Percentiles rank a stretch among this genome's conserved stretches.
Conservation (phyloP, 2,113 vertebrate genomes). For the Sclerurus mexicanus region DNA sequence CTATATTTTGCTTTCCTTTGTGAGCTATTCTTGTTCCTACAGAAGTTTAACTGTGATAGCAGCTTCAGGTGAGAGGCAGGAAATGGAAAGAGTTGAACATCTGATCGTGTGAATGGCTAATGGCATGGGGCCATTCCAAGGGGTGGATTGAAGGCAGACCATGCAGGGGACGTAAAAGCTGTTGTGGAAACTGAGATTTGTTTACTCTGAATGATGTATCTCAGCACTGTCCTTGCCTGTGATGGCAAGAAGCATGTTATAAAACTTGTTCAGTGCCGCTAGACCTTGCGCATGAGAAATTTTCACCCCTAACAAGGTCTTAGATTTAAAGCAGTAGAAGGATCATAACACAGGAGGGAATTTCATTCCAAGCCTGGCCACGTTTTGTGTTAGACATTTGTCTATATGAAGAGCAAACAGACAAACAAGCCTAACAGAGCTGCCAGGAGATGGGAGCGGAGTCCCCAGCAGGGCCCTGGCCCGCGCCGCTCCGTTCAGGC, state of each 20-base stretch:
- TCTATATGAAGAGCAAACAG: neutral
- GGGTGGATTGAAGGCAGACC: accelerated
- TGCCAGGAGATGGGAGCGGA: neutral
- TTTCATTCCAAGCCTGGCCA: accelerated
- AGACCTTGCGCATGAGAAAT: neutral
- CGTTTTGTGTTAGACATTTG: neutral
- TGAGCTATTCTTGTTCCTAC: neutral
- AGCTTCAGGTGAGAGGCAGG: neutral
- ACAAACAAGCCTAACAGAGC: neutral
- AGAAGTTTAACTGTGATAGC: neutral
- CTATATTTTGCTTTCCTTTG: neutral
- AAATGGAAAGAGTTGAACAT: neutral
- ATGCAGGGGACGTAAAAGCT: neutral
- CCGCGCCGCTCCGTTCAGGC: accelerated
- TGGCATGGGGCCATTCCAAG: accelerated
- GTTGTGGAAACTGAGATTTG: neutral
- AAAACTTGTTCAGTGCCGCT: neutral
- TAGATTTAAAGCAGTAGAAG: neutral
- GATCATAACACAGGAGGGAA: neutral
- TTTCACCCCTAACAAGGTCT: neutral
- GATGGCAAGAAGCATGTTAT: neutral
- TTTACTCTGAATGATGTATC: neutral
- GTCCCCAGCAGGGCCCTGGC: neutral
- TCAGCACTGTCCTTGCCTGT: neutral
- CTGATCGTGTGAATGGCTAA: too few species aligned